Conservation (phyloP, 2,888 invertebrate species). For the Pharmacophagus antenor region DNA sequence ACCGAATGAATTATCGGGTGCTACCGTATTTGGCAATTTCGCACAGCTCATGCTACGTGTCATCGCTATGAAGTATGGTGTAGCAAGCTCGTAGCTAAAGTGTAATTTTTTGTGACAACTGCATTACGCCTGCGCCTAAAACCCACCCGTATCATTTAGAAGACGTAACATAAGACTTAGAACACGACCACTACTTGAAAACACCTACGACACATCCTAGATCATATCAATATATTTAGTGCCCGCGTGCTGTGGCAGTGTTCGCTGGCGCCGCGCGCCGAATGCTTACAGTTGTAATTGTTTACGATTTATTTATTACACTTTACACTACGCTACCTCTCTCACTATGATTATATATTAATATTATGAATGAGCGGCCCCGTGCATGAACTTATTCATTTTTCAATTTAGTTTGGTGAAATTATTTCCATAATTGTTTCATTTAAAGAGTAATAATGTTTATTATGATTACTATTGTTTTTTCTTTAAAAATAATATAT, state of each 20-base stretch:
- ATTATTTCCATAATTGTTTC: constrained; percentile 29
- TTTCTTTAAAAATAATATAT: constrained; percentile 53
- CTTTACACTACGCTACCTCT: constrained; percentile 73
- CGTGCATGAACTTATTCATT: constrained; percentile 54
- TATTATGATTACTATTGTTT: not conserved
- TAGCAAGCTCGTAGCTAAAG: not conserved
- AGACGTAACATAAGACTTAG: constrained; percentile 77
- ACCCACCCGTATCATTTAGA: constrained; percentile 54
- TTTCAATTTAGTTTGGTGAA: constrained; percentile 33
- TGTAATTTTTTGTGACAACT: constrained; percentile 3
- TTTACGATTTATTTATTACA: constrained; percentile 54
- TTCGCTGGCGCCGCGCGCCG: constrained; percentile 50
- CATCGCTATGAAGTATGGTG: too few relatives aligned
- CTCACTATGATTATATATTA: constrained; percentile 73
- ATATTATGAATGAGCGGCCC: constrained; percentile 60
- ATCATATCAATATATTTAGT: constrained; percentile 77
- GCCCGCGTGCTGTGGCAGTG: constrained; percentile 65
- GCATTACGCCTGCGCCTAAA: constrained; percentile 33
- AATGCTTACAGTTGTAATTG: constrained; percentile 56
- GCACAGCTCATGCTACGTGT: too few relatives aligned
- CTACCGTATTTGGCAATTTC: constrained; percentile 6
- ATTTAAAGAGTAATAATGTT: constrained; percentile 19
- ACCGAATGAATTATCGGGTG: constrained; percentile 20
- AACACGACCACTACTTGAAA: constrained; percentile 79
- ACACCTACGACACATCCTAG: constrained; percentile 80